Evolutionary conservation across 92 coral and sea anemone genomes (phyloP), one percentile per base, ranked within the genome.

Genomic region (Nematostella vectensis): DNA sequence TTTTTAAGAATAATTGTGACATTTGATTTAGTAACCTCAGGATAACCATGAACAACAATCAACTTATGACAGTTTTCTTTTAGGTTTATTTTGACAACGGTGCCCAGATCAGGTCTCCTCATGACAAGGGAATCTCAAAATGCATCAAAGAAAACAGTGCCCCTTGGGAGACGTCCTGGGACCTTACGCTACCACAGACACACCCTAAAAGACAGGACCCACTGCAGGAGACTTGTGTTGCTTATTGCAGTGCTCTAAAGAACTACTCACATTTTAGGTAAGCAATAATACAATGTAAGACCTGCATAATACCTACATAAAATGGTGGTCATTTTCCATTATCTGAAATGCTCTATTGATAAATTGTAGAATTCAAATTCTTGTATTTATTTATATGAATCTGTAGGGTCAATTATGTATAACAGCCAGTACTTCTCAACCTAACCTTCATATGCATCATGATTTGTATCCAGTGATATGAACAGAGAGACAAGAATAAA

Each of bases 31-130:
- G n/a, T n/a, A n/a, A n/a, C n/a, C n/a, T n/a, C n/a, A n/a, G n/a
- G n/a, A n/a, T n/a, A n/a, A n/a, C n/a, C n/a, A n/a, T n/a, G n/a
- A n/a, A n/a, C n/a, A n/a, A n/a, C n/a, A n/a, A n/a, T n/a, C n/a
- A n/a, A 33, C 40, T 33, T 33, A 33, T 33, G 6, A 6, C 40
- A 6, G 6, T 33, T 33, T 15, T 15, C 40, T 15, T 33, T 33
- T 62, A 89, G 97, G 97, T 89, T 11, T 89, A 89, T 69, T 65
- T 85, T 23, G 91, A 89, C 48, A 89, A 89, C 78, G 95, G 97
- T 50, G 97, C 97, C 16, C 97, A 93, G 99, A 78, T 93, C 38
- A 93, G 68, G 63, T 68, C 96, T 17, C 99, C 99, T 23, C 87
- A 87, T 38, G 99, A 93, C 70, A 93, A 93, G 75, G 82, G 78